Evolutionary conservation across 2,888 invertebrate species (phyloP), one percentile per base, ranked within the genome.

Genomic region (Nudaria mundana): DNA sequence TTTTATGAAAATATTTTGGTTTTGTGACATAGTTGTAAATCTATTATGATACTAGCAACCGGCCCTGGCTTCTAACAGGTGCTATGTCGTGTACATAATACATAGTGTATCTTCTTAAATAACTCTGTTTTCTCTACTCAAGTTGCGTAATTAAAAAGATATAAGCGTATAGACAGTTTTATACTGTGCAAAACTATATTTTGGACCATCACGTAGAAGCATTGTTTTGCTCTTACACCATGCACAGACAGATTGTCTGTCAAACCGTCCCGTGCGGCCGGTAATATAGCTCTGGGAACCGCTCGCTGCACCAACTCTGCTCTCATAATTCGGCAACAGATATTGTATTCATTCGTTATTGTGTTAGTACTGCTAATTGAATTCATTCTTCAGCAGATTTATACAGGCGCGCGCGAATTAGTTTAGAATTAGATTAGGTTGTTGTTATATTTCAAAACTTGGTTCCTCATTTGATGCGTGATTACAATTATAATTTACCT

Each of bases 221-320:
- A 1, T 26, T 13, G 11, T 0, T 14, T 16, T 7, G 28, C 22
- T 14, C 52, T 63, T 52, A 40, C 16, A 26, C 50, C 66, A 52
- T 38, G 25, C 48, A 26, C 57, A 65, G 67, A 73, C 63, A 56
- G 62, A 76, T 72, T 56, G 75, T 69, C 71, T 66, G 71, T 76
- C 77, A 55, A 49, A 43, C 56, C 64, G 66, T 66, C 72, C 67
- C 64, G 65, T 48, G 44, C 58, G 65, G 66, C 50, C 59, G 46
- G 66, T 67, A 71, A 76, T 76, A 78, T 73, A 74, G 69, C 73
- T 64, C 66, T 67, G 67, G 57, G 66, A 57, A 59, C 63, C 67
- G 64, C 66, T 65, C 50, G 63, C 66, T 64, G 70, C 73, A 73
- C 71, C 69, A 63, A 65, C 63, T 59, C 66, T 70, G 64, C 63